Conservation (phyloP, 1,140 invertebrate species). For the Drosophila repletoides region DNA sequence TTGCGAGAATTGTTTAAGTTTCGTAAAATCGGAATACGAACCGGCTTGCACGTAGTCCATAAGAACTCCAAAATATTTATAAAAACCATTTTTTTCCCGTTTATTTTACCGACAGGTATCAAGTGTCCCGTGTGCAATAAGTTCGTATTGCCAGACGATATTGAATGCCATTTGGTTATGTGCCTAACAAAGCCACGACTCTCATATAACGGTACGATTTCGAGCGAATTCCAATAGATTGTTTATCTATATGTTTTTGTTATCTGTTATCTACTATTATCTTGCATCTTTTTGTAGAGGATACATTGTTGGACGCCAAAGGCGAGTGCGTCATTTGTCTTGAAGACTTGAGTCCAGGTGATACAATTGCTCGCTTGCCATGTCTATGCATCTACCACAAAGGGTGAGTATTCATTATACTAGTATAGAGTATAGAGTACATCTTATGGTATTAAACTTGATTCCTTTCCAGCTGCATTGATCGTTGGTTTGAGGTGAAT, state of each 20-base stretch:
- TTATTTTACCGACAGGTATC: constrained; percentile 88
- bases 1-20: too few species aligned
- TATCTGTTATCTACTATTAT: too few species aligned
- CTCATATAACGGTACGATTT: constrained; percentile 95
- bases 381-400: constrained; percentile 99
- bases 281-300: constrained; percentile 87
- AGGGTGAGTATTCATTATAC: too few species aligned
- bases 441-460: too few species aligned
- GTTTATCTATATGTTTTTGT: background rate
- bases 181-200: constrained; percentile 99
- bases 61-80: too few species aligned
- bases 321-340: constrained; percentile 99
- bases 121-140: constrained; percentile 99
- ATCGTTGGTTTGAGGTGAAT: constrained; percentile 99
- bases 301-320: constrained; percentile 96
- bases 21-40: too few species aligned
- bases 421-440: too few species aligned
- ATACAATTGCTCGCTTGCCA: constrained; percentile 98
- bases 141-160: constrained; percentile 97
- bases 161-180: constrained; percentile 99
- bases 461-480: constrained; percentile 90
- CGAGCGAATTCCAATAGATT: background rate
- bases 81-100: background rate
- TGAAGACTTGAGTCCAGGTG: constrained; percentile 96
- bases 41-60: too few species aligned